These are phyloP conservation scores for Phortica variegata DNA, from an alignment of 1,140 invertebrate species.

Conservation along the genomic window DNA sequence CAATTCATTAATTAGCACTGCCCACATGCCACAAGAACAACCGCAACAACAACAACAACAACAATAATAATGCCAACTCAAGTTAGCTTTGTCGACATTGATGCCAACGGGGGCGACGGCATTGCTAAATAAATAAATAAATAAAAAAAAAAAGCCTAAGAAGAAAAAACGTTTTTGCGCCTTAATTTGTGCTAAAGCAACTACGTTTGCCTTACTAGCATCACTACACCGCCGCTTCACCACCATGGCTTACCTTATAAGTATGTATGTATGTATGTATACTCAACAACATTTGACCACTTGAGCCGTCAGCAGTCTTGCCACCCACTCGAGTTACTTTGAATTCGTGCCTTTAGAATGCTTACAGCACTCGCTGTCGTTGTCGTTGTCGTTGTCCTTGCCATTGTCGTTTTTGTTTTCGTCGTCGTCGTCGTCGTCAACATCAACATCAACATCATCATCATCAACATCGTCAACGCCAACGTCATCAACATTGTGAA, in stretches of 20 bases:
- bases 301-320: no score
- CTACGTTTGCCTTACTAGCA: background rate
- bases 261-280: no score
- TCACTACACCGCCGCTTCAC: background rate
- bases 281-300: no score
- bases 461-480: slow-evolving; percentile 6
- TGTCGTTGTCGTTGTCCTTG: background rate
- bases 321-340: no score
- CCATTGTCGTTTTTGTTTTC: slow-evolving; percentile 12
- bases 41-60: background rate
- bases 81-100: background rate
- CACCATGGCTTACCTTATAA: no score
- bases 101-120: no score
- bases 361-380: background rate
- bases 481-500: background rate
- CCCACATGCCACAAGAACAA: slow-evolving; percentile 32
- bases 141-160: no score
- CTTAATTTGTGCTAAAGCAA: background rate
- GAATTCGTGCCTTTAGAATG: no score
- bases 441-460: slow-evolving; percentile 3
- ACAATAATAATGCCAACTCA: background rate
- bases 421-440: slow-evolving; percentile 13
- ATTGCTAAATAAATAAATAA: no score
- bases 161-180: slow-evolving; percentile 23
- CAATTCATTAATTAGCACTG: slow-evolving; percentile 53